These are phyloP conservation scores for Sitophilus oryzae DNA, from an alignment of 1,140 invertebrate genomes.

Conservation along the genomic window DNA sequence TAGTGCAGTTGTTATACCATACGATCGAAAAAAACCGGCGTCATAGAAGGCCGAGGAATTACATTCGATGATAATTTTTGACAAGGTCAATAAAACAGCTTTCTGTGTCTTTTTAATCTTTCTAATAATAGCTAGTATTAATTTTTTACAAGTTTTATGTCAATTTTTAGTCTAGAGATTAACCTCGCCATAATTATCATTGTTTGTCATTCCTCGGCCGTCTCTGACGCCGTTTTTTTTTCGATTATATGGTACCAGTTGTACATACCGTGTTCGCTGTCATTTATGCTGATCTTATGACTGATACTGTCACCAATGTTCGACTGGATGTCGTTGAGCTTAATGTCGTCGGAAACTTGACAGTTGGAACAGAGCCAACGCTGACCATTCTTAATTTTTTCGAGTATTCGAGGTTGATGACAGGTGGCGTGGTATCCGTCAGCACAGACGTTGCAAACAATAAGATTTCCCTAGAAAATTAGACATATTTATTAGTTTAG, in stretches of 20 bases:
- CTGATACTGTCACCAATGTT: conserved; percentile 30
- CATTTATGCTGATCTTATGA: conserved; percentile 16
- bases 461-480: conserved; percentile 58
- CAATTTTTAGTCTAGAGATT: no score
- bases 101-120: no score
- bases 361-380: conserved; percentile 56
- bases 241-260: not conserved
- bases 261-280: conserved; percentile 14
- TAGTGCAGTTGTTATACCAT: no score
- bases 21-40: no score
- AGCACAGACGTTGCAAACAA: conserved; percentile 75
- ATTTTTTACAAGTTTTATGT: not conserved
- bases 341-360: conserved; percentile 42
- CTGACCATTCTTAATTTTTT: conserved; percentile 49
- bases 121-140: no score
- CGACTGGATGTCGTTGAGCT: conserved; percentile 38
- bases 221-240: no score
- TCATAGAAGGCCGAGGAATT: no score
- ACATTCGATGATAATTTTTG: no score
- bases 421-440: conserved; percentile 76
- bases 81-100: no score
- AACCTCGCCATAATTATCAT: no score
- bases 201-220: no score
- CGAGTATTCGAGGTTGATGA: conserved; percentile 58
- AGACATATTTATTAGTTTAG: no score